Evolutionary conservation across 2,888 invertebrate species (phyloP).

Genomic region (Aporophyla nigra): DNA sequence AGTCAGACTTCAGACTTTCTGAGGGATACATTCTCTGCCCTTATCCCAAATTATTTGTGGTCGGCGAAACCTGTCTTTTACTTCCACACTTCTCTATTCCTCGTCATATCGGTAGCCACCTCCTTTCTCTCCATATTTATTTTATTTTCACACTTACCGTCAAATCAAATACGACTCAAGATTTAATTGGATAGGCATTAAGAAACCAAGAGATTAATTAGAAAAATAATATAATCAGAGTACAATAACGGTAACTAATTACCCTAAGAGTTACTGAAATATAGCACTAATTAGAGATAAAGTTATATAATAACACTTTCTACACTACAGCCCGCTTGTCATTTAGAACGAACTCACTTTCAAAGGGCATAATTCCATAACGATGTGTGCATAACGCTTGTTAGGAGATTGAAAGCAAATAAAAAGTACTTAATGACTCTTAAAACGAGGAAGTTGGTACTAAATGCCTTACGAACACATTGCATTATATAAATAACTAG

Average conservation of each 20-base stretch:
- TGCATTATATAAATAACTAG: no score
- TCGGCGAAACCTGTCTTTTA: no score
- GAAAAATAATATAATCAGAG: conserved; percentile 1
- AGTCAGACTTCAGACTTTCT: no score
- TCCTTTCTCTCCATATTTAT: neutral
- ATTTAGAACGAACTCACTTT: conserved; percentile 44
- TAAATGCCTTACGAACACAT: neutral
- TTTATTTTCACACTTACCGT: neutral
- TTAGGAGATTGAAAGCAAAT: conserved; percentile 7
- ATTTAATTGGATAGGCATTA: conserved; percentile 3
- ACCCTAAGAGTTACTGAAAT: conserved; percentile 5
- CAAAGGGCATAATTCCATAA: conserved; percentile 31
- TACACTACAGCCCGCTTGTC: conserved; percentile 32
- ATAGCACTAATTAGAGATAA: conserved; percentile 44
- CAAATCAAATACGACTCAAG: neutral
- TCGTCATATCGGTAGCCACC: neutral
- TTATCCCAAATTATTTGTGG: no score
- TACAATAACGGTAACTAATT: conserved; percentile 23
- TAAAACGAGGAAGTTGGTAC: conserved; percentile 3
- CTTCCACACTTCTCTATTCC: neutral
- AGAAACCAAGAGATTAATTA: conserved; percentile 13
- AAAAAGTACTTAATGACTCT: conserved; percentile 7
- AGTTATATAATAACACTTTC: conserved; percentile 59
- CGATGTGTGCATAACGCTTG: conserved; percentile 1
- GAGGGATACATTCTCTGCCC: no score